Percentiles rank a stretch among this genome's conserved stretches.
phyloP scores from a whole-genome alignment of 2,888 invertebrate species.

The Zhuqinia jingwanae region DNA sequence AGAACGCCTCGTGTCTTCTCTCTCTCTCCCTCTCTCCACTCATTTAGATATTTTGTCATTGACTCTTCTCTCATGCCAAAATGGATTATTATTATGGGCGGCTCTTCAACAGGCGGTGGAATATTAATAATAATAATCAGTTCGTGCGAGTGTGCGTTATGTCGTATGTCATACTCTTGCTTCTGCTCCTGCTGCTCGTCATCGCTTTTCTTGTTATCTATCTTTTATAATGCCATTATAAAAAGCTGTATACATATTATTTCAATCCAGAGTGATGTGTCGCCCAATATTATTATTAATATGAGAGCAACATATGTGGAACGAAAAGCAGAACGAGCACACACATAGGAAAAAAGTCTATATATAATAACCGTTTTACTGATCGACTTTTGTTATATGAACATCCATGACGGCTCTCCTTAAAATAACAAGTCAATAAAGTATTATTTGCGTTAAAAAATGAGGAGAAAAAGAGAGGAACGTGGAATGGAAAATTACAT shows the following conservation, averaged over 20 bases:
- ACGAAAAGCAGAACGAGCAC: conserved; percentile 6
- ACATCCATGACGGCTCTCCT: neutral
- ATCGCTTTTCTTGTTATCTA: conserved; percentile 51
- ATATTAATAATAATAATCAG: conserved; percentile 41
- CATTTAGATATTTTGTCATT: conserved; percentile 63
- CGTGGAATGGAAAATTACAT: conserved; percentile 24
- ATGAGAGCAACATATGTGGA: neutral
- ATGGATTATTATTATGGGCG: conserved; percentile 63
- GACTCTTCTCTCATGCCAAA: conserved; percentile 42
- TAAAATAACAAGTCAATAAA: conserved; percentile 15
- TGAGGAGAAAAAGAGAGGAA: conserved; percentile 28
- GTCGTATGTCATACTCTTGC: conserved; percentile 40
- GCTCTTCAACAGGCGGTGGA: conserved; percentile 47
- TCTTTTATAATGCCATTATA: conserved; percentile 1
- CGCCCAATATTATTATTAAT: neutral
- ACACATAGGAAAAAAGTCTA: neutral
- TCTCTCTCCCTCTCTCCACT: conserved; percentile 5
- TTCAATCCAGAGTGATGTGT: neutral
- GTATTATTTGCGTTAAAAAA: neutral
- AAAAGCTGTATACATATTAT: no score
- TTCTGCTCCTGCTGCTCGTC: no score
- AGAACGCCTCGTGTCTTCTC: conserved; percentile 48
- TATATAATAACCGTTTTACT: neutral
- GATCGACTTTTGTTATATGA: neutral
- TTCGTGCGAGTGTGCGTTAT: no score